Conservation (phyloP, 2,888 invertebrate species). For the Clanis bilineata region DNA sequence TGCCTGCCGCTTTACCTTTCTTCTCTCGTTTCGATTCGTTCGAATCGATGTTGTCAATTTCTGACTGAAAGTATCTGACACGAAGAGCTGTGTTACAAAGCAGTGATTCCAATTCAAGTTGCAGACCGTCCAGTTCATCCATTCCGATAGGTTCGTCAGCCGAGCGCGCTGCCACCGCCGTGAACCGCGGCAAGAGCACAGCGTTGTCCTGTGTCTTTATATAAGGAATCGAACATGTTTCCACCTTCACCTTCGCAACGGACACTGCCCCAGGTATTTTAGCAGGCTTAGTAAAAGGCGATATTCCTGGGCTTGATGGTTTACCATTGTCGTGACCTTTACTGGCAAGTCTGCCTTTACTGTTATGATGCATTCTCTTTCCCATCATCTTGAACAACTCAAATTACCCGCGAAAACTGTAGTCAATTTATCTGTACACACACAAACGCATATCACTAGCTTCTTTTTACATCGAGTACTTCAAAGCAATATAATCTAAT, state of each 20-base stretch:
- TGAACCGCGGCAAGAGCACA: constrained; percentile 85
- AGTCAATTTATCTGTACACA: constrained; percentile 1
- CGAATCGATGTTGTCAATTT: constrained; percentile 86
- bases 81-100: constrained; percentile 92
- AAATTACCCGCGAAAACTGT: constrained; percentile 65
- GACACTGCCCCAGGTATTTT: constrained; percentile 70
- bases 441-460: constrained; percentile 1
- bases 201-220: constrained; percentile 87
- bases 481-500: constrained; percentile 1
- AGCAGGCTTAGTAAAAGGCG: constrained; percentile 73
- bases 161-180: constrained; percentile 84
- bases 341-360: constrained; percentile 73
- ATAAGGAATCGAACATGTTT: constrained; percentile 82
- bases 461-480: neutral
- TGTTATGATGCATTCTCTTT: constrained; percentile 78
- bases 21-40: constrained; percentile 79
- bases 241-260: constrained; percentile 69
- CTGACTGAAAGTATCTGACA: constrained; percentile 88
- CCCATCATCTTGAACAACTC: constrained; percentile 67
- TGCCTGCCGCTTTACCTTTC: constrained; percentile 77
- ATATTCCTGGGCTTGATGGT: constrained; percentile 75
- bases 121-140: constrained; percentile 94
- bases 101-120: constrained; percentile 92
- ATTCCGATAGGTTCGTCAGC: constrained; percentile 90
- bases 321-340: constrained; percentile 77